These are phyloP conservation scores for Amphiduros pacificus DNA, from an alignment of 2,888 invertebrate genomes.

Conservation along the genomic window DNA sequence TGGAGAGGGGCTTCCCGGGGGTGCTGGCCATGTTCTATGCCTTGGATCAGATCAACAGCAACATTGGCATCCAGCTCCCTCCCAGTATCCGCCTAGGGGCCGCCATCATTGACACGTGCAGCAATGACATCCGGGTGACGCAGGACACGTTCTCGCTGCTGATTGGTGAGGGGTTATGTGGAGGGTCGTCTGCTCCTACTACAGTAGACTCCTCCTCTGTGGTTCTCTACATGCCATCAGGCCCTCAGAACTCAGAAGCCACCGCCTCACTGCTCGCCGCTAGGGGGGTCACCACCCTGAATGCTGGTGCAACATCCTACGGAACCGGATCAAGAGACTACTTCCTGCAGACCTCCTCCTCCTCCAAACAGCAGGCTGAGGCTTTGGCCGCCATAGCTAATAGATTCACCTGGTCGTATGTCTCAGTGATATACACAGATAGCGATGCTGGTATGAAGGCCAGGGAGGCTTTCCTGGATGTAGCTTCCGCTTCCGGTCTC, in stretches of 20 bases:
- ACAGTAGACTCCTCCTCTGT: conserved; percentile 45
- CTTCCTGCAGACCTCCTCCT: conserved; percentile 50
- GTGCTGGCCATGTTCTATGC: conserved; percentile 60
- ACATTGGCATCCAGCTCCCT: conserved; percentile 26
- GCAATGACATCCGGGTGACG: conserved; percentile 47
- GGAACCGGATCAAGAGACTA: conserved; percentile 26
- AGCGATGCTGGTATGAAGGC: conserved; percentile 46
- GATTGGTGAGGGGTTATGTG: conserved; percentile 54
- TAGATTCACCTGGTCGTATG: conserved; percentile 52
- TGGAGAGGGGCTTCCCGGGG: conserved; percentile 44
- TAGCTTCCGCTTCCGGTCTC: conserved; percentile 28
- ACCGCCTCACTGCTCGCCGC: conserved; percentile 46
- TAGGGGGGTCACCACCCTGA: background rate
- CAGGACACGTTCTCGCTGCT: conserved; percentile 56
- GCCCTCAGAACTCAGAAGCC: conserved; percentile 42
- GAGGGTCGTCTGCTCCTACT: conserved; percentile 35
- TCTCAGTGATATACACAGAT: conserved; percentile 51
- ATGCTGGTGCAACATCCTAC: conserved; percentile 33
- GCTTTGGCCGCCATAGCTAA: conserved; percentile 45
- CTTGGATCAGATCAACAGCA: conserved; percentile 53
- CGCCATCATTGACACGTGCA: conserved; percentile 57
- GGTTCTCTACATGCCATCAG: conserved; percentile 51
- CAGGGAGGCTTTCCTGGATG: conserved; percentile 39
- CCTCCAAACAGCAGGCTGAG: conserved; percentile 45
- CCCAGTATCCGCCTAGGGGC: conserved; percentile 48